Evolutionary conservation across 2,113 vertebrate species (phyloP).

Genomic region (Myotis davidii): DNA sequence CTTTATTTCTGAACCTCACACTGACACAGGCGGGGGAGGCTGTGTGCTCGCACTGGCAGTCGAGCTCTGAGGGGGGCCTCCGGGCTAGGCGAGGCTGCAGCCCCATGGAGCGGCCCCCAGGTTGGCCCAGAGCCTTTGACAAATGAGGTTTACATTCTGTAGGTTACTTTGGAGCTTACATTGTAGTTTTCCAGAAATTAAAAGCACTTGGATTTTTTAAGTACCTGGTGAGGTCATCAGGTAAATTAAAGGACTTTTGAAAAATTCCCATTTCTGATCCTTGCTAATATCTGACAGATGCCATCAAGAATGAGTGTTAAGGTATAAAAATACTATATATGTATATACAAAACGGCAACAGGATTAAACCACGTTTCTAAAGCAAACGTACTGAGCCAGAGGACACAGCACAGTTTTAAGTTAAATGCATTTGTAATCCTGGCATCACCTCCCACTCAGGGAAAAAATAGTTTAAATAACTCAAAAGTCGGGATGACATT

Average conservation of each 20-base stretch:
- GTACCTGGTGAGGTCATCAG: slow-evolving; percentile 21
- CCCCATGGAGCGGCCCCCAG: neutral
- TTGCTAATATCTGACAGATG: slow-evolving; percentile 43
- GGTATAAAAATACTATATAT: slow-evolving; percentile 66
- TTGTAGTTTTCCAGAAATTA: neutral
- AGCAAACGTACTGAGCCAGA: neutral
- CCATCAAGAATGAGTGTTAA: slow-evolving; percentile 59
- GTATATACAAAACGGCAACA: neutral
- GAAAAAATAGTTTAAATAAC: slow-evolving; percentile 40
- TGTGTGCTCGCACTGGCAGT: neutral
- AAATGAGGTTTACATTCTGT: neutral
- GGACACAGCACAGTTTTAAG: neutral
- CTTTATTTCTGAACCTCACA: slow-evolving; percentile 62
- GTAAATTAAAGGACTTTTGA: slow-evolving; percentile 55
- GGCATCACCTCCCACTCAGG: neutral
- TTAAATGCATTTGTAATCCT: neutral
- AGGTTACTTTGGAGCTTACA: neutral
- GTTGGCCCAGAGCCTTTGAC: neutral
- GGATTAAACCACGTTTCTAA: slow-evolving; percentile 56
- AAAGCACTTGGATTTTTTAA: slow-evolving; percentile 38
- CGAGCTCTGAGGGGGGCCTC: neutral
- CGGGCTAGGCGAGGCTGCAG: neutral
- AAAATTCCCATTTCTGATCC: slow-evolving; percentile 39
- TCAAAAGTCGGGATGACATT: neutral
- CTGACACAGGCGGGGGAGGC: neutral